phyloP scores from a whole-genome alignment of 2,797 vertebrate species.

The Acanthurus tractus region DNA sequence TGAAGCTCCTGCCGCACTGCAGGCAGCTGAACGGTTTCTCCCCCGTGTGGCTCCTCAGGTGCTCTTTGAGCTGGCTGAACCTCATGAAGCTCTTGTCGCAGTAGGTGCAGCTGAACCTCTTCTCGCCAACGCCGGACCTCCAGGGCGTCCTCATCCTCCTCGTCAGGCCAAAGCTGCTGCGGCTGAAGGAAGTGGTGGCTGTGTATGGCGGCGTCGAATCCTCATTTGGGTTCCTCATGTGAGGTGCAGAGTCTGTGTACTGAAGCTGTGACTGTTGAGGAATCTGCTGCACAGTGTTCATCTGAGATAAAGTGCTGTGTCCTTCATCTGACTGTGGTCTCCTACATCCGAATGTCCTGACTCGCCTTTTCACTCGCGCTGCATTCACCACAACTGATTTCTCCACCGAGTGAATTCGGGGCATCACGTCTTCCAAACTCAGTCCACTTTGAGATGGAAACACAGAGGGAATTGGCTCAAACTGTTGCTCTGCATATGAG shows the following conservation, averaged over 20 bases:
- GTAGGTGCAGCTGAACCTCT: constrained; percentile 79
- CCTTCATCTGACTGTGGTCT: constrained; percentile 33
- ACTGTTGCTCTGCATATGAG: constrained; percentile 24
- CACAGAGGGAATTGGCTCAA: constrained; percentile 36
- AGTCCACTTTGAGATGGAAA: constrained; percentile 34
- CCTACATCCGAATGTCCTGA: constrained; percentile 42
- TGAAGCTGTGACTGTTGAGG: constrained; percentile 36
- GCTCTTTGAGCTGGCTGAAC: constrained; percentile 82
- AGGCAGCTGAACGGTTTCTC: constrained; percentile 81
- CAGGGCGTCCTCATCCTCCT: constrained; percentile 71
- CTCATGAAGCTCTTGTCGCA: constrained; percentile 78
- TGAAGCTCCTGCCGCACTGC: constrained; percentile 82
- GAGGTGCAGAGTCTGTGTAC: constrained; percentile 11
- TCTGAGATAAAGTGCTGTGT: constrained; percentile 21
- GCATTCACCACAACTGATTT: constrained; percentile 30
- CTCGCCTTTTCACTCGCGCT: constrained; percentile 35
- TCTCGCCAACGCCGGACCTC: constrained; percentile 68
- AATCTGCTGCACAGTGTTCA: neutral
- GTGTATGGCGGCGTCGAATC: neutral
- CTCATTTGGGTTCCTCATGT: neutral
- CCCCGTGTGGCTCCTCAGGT: constrained; percentile 82
- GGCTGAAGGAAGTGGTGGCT: neutral
- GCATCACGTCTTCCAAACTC: constrained; percentile 18
- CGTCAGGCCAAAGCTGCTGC: constrained; percentile 47
- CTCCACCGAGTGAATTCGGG: constrained; percentile 25